A percentile compares a stretch with the other conserved stretches of the same genome.
These are phyloP conservation scores for Ectemnius cavifrons DNA, from an alignment of 2,888 invertebrate genomes.

Conservation along the genomic window DNA sequence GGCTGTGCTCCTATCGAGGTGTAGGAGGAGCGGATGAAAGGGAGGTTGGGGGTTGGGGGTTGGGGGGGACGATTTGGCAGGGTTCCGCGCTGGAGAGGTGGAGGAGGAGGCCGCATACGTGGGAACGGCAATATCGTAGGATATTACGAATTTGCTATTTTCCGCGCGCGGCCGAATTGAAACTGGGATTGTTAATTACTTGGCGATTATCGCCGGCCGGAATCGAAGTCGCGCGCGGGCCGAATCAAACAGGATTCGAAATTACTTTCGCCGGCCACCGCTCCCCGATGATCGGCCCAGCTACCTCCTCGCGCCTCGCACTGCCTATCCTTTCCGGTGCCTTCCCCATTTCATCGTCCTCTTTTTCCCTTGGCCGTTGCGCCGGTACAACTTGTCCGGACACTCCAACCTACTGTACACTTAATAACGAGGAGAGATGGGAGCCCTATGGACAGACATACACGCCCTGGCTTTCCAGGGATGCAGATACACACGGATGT, in stretches of 20 bases:
- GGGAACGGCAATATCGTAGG: slow-evolving; percentile 76
- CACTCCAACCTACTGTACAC: too few relatives aligned
- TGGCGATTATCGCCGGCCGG: slow-evolving; percentile 74
- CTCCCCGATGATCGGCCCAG: not conserved
- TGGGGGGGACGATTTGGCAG: too few relatives aligned
- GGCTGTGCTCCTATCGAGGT: slow-evolving; percentile 3
- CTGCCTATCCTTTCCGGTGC: not conserved
- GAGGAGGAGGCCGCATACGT: slow-evolving; percentile 56
- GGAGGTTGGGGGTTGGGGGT: too few relatives aligned
- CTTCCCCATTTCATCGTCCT: not conserved
- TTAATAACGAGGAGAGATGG: too few relatives aligned
- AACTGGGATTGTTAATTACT: slow-evolving; percentile 78
- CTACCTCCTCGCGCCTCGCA: slow-evolving; percentile 32
- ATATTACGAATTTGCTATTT: slow-evolving; percentile 79
- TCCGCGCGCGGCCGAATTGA: slow-evolving; percentile 75
- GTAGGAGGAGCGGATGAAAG: too few relatives aligned
- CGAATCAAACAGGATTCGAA: slow-evolving; percentile 68
- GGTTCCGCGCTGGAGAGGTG: slow-evolving; percentile 12
- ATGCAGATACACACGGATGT: too few relatives aligned
- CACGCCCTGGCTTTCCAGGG: too few relatives aligned
- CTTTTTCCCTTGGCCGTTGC: not conserved
- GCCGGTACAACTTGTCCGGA: too few relatives aligned
- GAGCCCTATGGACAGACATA: too few relatives aligned
- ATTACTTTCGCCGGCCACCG: slow-evolving; percentile 67
- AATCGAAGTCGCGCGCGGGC: slow-evolving; percentile 68